A percentile compares a stretch with the other conserved stretches of the same genome.
Conservation (phyloP, 2,113 vertebrate species). For the Scortum barcoo region DNA sequence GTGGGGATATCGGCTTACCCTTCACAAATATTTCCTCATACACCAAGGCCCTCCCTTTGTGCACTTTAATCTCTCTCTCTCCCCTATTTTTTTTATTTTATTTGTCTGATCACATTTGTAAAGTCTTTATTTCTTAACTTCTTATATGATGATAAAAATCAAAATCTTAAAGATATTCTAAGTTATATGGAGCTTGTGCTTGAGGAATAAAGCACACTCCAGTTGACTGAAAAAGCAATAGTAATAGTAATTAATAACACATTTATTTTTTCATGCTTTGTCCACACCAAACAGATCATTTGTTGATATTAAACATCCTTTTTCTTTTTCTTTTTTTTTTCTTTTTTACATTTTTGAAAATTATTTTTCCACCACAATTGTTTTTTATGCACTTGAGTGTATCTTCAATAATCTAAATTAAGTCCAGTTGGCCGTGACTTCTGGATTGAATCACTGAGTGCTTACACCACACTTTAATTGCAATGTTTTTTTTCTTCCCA, state of each 20-base stretch:
- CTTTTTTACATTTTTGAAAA: not conserved
- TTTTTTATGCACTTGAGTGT: not conserved
- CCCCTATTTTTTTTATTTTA: slow-evolving; percentile 1
- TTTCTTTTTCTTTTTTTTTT: no score
- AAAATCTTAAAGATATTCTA: not conserved
- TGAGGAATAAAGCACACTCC: not conserved
- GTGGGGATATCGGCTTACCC: slow-evolving; percentile 76
- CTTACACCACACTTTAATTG: slow-evolving; percentile 7
- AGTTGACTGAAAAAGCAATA: not conserved
- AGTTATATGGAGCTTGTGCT: not conserved
- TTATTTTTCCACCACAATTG: not conserved
- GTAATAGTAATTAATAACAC: not conserved
- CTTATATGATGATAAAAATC: not conserved
- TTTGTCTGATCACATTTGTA: slow-evolving; percentile 9
- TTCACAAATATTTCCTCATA: slow-evolving; percentile 69
- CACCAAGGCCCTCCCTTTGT: not conserved
- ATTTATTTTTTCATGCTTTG: not conserved
- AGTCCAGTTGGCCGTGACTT: not conserved
- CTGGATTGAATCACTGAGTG: not conserved
- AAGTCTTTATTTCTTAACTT: not conserved
- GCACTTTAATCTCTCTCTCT: slow-evolving; percentile 13
- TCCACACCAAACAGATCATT: not conserved
- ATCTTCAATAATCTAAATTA: not conserved
- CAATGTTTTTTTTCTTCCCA: not conserved
- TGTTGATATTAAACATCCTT: not conserved